Percentiles rank a stretch among this genome's conserved stretches.
Conservation (phyloP, 2,888 invertebrate genomes). For the Alcis repandata region DNA sequence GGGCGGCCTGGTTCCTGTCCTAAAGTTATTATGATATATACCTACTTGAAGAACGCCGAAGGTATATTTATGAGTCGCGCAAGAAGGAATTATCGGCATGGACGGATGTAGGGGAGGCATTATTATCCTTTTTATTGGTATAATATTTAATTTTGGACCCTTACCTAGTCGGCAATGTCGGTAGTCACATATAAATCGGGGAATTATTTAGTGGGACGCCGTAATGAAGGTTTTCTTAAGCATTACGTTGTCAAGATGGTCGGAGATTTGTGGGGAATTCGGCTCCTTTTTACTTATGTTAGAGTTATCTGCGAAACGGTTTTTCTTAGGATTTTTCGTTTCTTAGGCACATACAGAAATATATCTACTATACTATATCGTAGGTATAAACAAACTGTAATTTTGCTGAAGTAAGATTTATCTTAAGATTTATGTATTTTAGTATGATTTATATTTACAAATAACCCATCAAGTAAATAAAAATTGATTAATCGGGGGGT, state of each 20-base stretch:
- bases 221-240: conserved; percentile 52
- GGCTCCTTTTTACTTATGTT: conserved; percentile 35
- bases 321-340: conserved; percentile 6
- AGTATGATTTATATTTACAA: too few relatives aligned
- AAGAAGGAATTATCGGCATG: conserved; percentile 78
- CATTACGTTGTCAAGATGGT: conserved; percentile 38
- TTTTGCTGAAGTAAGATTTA: not conserved
- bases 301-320: conserved; percentile 38
- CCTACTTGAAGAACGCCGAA: conserved; percentile 83
- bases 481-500: too few relatives aligned
- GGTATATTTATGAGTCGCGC: conserved; percentile 82
- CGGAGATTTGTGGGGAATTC: conserved; percentile 36
- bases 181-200: conserved; percentile 78
- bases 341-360: not conserved
- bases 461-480: too few relatives aligned
- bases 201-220: conserved; percentile 70
- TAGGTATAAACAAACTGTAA: not conserved
- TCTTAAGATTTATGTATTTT: too few relatives aligned
- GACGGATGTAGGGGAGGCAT: conserved; percentile 82
- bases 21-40: conserved; percentile 84
- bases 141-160: conserved; percentile 85
- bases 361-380: not conserved
- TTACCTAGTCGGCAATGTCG: conserved; percentile 69
- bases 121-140: conserved; percentile 86
- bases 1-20: conserved; percentile 81